Evolutionary conservation across 2,113 vertebrate species (phyloP), one percentile per base, ranked within the genome.

Genomic region (Dasyurus viverrinus): DNA sequence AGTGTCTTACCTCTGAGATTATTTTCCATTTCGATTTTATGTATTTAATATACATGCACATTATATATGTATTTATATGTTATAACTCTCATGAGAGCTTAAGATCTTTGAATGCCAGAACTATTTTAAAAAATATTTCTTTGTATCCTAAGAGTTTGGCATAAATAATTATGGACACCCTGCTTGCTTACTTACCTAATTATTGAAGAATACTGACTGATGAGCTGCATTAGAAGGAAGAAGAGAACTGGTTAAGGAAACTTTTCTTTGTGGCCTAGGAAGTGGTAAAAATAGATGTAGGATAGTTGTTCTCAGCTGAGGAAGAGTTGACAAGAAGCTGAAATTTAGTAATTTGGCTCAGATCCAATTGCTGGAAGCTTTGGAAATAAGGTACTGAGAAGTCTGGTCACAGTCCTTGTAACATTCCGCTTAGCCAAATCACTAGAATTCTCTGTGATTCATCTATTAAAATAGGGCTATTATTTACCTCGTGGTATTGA

Each of bases 311-410:
- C 60, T n/a, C 36, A 30, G 30, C 19, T 19, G 60, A n/a, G 2
- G 90, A 53, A 60, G 89, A 90, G n/a, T 93, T 48, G 91, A 54
- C 50, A 93, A 24, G 95, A 26, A 89, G 46, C 91, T 95, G 91
- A 93, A 76, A 92, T 89, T 90, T 94, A 53, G 90, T 93, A 91
- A 91, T 90, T n/a, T n/a, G n/a, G 93, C 93, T 90, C n/a, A 89
- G 3, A n/a, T 0, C 54, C 22, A 92, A 54, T 90, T 76, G 36
- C 60, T 76, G 60, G 36, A 4, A 76, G 14, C 14, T 53, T 92
- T 60, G 94, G 57, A 92, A 91, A 48, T 53, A 89, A 53, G 89
- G 54, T 36, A 76, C 90, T 94, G 90, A 91, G 10, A 60, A 10
- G 10, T 30, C 57, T 60, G 10, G 54, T 96, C 96, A 93, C 84